Evolutionary conservation across 2,113 vertebrate species (phyloP).

Genomic region (Sapayoa aenigma): DNA sequence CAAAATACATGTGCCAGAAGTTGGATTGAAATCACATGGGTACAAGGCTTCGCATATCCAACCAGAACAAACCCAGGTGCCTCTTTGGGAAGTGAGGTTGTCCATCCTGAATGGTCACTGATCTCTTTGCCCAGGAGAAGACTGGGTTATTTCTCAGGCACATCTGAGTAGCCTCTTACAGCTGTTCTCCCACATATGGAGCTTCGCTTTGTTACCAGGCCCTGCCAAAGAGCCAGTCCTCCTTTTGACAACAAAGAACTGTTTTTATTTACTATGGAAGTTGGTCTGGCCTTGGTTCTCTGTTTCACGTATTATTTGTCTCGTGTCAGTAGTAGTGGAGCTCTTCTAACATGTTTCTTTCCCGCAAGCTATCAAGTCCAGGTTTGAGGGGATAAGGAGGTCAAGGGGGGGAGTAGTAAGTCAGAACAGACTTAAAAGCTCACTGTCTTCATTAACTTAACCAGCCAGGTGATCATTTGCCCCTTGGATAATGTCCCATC

Average conservation of each 20-base stretch:
- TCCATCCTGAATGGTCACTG: not conserved
- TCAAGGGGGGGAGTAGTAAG: not conserved
- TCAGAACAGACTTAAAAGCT: not conserved
- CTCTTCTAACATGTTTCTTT: not conserved
- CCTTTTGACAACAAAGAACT: conserved; percentile 34
- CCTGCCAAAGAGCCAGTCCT: conserved; percentile 30
- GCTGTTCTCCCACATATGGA: conserved; percentile 10
- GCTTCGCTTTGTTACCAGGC: conserved; percentile 32
- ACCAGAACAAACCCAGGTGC: not conserved
- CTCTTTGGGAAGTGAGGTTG: not conserved
- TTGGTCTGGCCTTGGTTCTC: conserved; percentile 8
- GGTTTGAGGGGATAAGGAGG: not conserved
- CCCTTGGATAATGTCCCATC: not conserved
- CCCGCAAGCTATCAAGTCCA: not conserved
- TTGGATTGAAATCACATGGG: not conserved
- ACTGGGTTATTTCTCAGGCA: not conserved
- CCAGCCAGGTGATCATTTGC: not conserved
- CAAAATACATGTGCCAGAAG: not conserved
- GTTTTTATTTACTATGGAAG: conserved; percentile 49
- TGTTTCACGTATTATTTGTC: not conserved
- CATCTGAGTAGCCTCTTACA: not conserved
- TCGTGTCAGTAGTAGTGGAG: not conserved
- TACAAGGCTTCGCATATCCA: not conserved
- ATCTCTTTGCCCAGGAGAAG: not conserved
- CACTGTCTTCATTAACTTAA: not conserved